Evolutionary conservation across 2,888 invertebrate species (phyloP).

Genomic region (Ariolimax columbianus): DNA sequence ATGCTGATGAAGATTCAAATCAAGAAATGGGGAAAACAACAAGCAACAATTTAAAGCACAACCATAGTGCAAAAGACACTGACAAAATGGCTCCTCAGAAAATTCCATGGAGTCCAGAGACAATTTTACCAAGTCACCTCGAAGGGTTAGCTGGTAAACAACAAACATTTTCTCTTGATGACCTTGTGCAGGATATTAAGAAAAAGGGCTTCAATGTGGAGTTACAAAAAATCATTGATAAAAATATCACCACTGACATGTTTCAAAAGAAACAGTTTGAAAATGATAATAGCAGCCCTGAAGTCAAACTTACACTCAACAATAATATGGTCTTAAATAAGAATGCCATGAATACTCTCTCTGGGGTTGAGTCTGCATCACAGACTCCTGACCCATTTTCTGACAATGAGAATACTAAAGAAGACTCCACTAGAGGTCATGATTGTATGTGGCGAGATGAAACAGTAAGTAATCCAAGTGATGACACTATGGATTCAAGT

Average conservation of each 20-base stretch:
- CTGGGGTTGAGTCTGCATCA: not conserved
- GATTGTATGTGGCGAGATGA: slow-evolving; percentile 16
- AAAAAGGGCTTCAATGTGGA: slow-evolving; percentile 24
- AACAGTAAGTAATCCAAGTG: slow-evolving; percentile 15
- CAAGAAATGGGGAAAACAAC: slow-evolving; percentile 52
- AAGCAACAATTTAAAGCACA: slow-evolving; percentile 42
- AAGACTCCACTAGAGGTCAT: not conserved
- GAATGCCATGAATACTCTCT: not conserved
- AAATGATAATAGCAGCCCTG: not conserved
- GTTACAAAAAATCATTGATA: slow-evolving; percentile 33
- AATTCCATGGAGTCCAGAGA: slow-evolving; percentile 50
- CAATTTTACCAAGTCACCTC: slow-evolving; percentile 31
- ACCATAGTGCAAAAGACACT: slow-evolving; percentile 35
- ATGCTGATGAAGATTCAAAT: slow-evolving; percentile 44
- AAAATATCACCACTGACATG: not conserved
- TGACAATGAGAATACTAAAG: not conserved
- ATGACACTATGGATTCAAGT: slow-evolving; percentile 21
- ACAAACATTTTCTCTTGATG: slow-evolving; percentile 39
- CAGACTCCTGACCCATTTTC: not conserved
- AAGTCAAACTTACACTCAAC: not conserved
- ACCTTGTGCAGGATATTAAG: slow-evolving; percentile 39
- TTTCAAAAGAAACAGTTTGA: not conserved
- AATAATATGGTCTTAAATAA: slow-evolving; percentile 7
- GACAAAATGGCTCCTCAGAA: slow-evolving; percentile 52
- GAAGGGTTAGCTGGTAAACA: slow-evolving; percentile 8